phyloP scores from a whole-genome alignment of 2,797 vertebrate species.

The Gastrophryne carolinensis region DNA sequence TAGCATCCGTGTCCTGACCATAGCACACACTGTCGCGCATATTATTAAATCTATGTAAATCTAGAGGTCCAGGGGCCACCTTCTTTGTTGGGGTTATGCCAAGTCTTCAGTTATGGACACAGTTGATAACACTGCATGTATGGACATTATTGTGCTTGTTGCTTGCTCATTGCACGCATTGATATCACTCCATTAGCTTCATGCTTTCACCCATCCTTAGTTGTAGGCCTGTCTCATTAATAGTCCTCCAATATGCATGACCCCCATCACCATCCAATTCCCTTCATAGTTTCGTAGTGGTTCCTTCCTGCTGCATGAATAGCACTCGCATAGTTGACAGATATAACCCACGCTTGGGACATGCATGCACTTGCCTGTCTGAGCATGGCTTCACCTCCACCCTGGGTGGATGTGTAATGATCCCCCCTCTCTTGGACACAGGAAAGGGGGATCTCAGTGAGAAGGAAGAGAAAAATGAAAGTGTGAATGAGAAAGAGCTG shows the following conservation, averaged over 20 bases:
- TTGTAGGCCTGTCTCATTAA: background rate
- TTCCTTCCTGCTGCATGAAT: no score
- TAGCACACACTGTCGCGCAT: no score
- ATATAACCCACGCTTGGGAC: background rate
- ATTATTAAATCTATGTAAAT: no score
- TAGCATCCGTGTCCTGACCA: no score
- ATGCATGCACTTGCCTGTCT: background rate
- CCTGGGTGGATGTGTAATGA: background rate
- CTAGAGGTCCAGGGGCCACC: background rate
- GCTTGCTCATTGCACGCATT: background rate
- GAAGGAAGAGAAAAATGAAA: conserved; percentile 55
- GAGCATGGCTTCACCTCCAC: background rate
- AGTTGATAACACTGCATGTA: background rate
- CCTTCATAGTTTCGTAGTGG: background rate
- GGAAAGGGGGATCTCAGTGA: conserved; percentile 49
- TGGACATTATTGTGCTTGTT: background rate
- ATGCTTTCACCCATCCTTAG: background rate
- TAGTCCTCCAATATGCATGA: background rate
- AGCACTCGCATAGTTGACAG: no score
- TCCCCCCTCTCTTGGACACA: conserved; percentile 32
- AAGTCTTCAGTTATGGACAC: background rate
- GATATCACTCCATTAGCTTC: background rate
- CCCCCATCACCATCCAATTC: background rate
- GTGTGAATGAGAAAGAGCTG: conserved; percentile 45
- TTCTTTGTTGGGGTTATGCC: no score